phyloP scores from a whole-genome alignment of 1,140 invertebrate genomes.

The Neotoxoptera formosana region DNA sequence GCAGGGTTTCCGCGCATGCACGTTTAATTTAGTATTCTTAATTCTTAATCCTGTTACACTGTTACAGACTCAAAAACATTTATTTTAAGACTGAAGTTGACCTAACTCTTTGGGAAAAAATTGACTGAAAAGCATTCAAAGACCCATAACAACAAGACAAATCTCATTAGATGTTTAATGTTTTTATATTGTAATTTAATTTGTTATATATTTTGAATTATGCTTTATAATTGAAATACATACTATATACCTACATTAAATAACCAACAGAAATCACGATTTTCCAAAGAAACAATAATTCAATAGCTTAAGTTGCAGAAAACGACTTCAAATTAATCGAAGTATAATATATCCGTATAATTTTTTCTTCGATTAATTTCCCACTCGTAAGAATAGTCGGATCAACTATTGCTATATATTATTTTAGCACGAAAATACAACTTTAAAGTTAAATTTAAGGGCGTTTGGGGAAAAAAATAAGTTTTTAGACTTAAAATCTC shows the following conservation, averaged over 20 bases:
- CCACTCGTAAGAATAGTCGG: background rate
- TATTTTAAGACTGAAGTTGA: background rate
- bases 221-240: background rate
- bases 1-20: background rate
- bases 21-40: background rate
- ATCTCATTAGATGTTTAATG: background rate
- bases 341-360: background rate
- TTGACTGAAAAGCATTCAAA: background rate
- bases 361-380: background rate
- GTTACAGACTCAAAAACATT: background rate
- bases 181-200: background rate
- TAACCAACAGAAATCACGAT: background rate
- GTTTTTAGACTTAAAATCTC: background rate
- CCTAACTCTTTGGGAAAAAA: background rate
- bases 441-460: background rate
- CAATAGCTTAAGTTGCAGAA: background rate
- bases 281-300: background rate
- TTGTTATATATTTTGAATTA: background rate
- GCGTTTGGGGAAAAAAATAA: background rate
- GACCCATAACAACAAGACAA: background rate
- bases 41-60: background rate
- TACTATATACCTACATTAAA: background rate
- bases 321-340: background rate
- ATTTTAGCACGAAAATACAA: background rate
- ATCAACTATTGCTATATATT: background rate